These are phyloP conservation scores for Octomys mimax DNA, from an alignment of 2,797 vertebrate species.

Conservation along the genomic window DNA sequence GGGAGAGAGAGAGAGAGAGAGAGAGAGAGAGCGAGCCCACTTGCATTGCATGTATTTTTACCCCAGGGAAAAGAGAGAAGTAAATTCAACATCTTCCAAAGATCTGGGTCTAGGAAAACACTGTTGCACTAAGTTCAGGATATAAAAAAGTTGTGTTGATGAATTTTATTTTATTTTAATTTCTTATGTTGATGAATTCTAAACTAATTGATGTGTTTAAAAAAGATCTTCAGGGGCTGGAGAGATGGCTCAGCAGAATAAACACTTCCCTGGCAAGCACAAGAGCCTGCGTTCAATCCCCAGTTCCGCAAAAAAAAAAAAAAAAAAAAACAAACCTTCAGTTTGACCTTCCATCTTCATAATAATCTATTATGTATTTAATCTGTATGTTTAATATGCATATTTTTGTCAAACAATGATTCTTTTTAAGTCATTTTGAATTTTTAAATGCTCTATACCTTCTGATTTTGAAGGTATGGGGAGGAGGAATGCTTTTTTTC, in stretches of 20 bases:
- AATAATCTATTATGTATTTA: neutral
- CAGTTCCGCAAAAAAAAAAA: too few species aligned
- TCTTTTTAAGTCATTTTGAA: slow-evolving; percentile 46
- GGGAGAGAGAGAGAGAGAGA: neutral
- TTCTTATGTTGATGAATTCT: neutral
- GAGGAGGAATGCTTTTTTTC: slow-evolving; percentile 1
- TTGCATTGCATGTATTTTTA: neutral
- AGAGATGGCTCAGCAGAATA: too few species aligned
- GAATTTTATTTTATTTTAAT: neutral
- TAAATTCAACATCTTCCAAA: slow-evolving; percentile 1
- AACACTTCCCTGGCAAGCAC: too few species aligned
- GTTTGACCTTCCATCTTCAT: neutral
- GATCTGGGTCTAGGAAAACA: slow-evolving; percentile 53
- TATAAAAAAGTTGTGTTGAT: slow-evolving; percentile 12
- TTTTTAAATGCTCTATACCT: neutral
- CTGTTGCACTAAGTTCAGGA: neutral
- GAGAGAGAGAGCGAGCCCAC: neutral
- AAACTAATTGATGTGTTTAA: neutral
- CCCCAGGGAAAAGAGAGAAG: neutral
- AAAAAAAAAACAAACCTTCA: neutral
- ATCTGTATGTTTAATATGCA: neutral
- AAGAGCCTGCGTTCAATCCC: too few species aligned
- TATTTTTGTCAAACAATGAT: neutral
- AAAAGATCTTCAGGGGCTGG: neutral
- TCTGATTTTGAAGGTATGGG: neutral